Evolutionary conservation across 2,797 vertebrate species (phyloP).

Genomic region (Coccyzus lansbergi): DNA sequence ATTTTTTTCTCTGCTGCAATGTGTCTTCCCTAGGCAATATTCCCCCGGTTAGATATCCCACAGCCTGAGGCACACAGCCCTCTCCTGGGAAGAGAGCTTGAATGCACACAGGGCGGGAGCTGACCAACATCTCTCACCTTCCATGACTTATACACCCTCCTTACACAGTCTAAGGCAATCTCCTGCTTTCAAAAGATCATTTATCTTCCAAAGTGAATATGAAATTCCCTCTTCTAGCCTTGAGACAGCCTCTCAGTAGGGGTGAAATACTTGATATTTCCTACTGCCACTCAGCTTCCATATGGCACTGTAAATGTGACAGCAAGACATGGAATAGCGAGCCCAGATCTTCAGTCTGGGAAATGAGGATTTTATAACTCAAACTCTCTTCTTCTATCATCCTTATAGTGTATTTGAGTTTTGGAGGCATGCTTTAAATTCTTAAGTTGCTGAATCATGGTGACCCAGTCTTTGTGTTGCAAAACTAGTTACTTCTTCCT

Average conservation of each 20-base stretch:
- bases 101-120: not conserved
- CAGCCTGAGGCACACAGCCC: accelerated
- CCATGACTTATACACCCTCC: accelerated
- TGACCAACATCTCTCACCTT: not conserved
- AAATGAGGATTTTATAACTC: not conserved
- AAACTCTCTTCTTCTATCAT: not conserved
- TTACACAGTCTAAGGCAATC: not conserved
- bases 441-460: not conserved
- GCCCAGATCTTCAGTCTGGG: not conserved
- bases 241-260: not conserved
- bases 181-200: not conserved
- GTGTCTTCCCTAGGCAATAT: not conserved
- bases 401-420: not conserved
- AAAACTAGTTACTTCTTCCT: not conserved
- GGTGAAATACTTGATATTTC: not conserved
- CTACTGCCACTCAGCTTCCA: not conserved
- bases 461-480: not conserved
- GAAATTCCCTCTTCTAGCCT: not conserved
- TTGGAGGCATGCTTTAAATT: not conserved
- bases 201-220: not conserved
- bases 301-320: not conserved
- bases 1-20: accelerated
- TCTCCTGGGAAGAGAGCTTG: not conserved
- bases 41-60: not conserved
- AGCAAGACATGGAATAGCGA: not conserved